Base-by-base conservation (phyloP, 2,888 invertebrate species). In the Dryobota labecula region DNA sequence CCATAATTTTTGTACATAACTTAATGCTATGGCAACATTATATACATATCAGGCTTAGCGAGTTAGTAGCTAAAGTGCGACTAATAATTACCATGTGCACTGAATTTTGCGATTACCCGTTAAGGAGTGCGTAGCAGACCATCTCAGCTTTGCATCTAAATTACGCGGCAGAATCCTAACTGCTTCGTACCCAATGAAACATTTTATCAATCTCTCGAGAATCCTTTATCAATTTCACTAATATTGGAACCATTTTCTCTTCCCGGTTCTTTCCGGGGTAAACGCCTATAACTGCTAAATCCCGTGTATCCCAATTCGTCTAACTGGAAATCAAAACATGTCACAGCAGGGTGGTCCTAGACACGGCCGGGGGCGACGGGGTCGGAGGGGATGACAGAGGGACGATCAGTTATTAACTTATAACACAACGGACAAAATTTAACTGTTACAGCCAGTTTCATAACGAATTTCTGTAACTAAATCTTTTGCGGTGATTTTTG, bases 271-370 rank as follows among this genome's bases (percentile, higher is more conserved):
- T n/a, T n/a, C 13, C 38, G n/a, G 15, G 49, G 43, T 49, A 58
- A n/a, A 20, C 13, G 45, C 11, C 41, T 47, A 13, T 58, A 63
- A 36, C 43, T 36, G n/a, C 20, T 38, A 51, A 56, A 66, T 45
- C 43, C 20, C 41, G 51, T 64, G 45, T 30, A 58, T 74, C 51
- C 36, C 75, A 63, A 74, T 63, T 74, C 58, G 41, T 60, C 20
- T 24, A 45, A 73, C 68, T 58, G 47, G 11, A 65, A 82, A 75
- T 67, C 60, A 73, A 67, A 78, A 74, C 74, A 70, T 3, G 43
- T 24, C 33, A 51, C 43, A 24, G 62, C 24, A 20, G 57, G 36
- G 68, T 49, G 53, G 24, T 58, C 27, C n/a, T 20, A 45, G 36
- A 38, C 51, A 56, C 18, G 11, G 74, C 67, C 61, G 27, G 53